Conservation (phyloP, 2,888 invertebrate genomes). For the Uropetala carovei region DNA sequence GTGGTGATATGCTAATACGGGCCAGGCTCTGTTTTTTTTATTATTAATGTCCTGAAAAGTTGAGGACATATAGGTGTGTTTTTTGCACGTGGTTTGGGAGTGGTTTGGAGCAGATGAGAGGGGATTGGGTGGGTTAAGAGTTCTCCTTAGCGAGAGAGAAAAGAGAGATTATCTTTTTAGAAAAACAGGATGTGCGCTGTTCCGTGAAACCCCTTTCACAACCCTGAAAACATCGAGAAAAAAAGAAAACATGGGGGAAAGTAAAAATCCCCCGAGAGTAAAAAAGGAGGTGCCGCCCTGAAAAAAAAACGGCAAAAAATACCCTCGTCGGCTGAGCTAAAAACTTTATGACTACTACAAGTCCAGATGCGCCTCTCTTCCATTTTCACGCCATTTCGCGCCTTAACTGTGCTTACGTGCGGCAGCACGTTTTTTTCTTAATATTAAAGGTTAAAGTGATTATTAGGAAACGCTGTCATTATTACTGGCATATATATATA, state of each 20-base stretch:
- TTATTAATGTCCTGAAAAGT: too few species aligned
- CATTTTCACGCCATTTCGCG: background rate
- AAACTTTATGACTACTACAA: slow-evolving; percentile 1
- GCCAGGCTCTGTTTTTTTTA: too few species aligned
- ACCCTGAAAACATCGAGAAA: background rate
- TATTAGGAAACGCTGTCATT: background rate
- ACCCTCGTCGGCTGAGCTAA: background rate
- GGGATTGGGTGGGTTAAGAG: too few species aligned
- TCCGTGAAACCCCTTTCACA: background rate
- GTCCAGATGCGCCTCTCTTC: background rate
- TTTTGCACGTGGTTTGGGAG: too few species aligned
- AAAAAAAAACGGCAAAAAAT: background rate
- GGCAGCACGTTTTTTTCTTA: background rate
- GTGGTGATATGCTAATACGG: too few species aligned
- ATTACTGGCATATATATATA: background rate
- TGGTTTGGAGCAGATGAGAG: too few species aligned
- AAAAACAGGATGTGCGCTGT: background rate
- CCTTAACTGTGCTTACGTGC: background rate
- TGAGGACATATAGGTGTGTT: too few species aligned
- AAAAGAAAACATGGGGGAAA: background rate
- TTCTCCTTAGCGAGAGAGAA: background rate
- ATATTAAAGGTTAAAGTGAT: background rate
- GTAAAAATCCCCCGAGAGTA: background rate
- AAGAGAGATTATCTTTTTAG: background rate
- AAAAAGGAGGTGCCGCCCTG: background rate